phyloP scores from a whole-genome alignment of 1,140 invertebrate genomes.

The Calephelis virginiensis region DNA sequence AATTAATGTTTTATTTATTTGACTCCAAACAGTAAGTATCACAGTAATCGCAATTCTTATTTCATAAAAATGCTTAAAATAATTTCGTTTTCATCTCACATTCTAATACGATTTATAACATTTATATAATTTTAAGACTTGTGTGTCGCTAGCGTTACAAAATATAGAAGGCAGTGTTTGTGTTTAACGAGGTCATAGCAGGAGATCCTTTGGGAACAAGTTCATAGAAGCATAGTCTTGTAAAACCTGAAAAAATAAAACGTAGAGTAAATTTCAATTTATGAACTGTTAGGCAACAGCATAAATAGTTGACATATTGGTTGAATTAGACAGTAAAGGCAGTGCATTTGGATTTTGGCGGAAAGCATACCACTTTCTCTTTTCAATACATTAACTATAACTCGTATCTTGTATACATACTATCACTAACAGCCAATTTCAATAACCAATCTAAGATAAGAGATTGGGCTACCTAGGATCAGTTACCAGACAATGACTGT shows the following conservation, averaged over 20 bases:
- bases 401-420: no score
- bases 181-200: slow-evolving; percentile 62
- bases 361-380: no score
- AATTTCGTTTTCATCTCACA: slow-evolving; percentile 24
- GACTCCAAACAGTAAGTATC: slow-evolving; percentile 26
- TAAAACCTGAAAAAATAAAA: slow-evolving; percentile 77
- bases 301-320: no score
- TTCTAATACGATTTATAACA: neutral
- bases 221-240: slow-evolving; percentile 86
- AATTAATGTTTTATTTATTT: slow-evolving; percentile 16
- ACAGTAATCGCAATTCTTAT: slow-evolving; percentile 21
- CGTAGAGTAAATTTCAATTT: no score
- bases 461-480: no score
- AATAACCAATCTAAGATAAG: no score
- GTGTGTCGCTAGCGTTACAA: slow-evolving; percentile 3
- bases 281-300: no score
- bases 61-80: slow-evolving; percentile 31
- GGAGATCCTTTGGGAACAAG: slow-evolving; percentile 83
- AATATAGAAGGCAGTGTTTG: slow-evolving; percentile 16
- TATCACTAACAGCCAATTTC: no score
- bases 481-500: no score
- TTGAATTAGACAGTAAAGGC: no score
- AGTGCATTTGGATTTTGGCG: no score
- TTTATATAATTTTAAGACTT: slow-evolving; percentile 9
- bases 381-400: no score